A percentile compares a stretch with the other conserved stretches of the same genome.
Evolutionary conservation across 2,888 invertebrate genomes (phyloP).

Genomic region (Diadromus collaris): DNA sequence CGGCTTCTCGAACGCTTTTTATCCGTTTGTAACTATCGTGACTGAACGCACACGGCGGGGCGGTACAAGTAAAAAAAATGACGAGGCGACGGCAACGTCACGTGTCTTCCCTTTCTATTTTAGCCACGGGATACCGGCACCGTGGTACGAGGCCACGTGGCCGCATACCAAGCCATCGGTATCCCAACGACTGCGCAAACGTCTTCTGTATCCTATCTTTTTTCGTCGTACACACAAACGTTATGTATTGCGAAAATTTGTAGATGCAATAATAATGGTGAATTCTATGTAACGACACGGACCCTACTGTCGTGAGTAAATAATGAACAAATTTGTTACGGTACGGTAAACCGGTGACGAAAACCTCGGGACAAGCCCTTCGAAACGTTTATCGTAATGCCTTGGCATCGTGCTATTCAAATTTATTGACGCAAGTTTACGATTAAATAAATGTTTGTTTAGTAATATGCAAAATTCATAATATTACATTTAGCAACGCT

Average conservation of each 20-base stretch:
- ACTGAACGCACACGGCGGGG: slow-evolving; percentile 42
- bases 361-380: neutral
- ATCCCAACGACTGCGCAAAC: slow-evolving; percentile 33
- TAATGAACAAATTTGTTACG: slow-evolving; percentile 24
- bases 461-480: too few relatives aligned
- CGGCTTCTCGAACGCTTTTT: slow-evolving; percentile 52
- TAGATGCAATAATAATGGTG: slow-evolving; percentile 11
- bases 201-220: neutral
- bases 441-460: too few relatives aligned
- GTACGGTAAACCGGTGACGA: slow-evolving; percentile 1
- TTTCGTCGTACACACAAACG: neutral
- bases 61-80: slow-evolving; percentile 22
- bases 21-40: slow-evolving; percentile 64
- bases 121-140: slow-evolving; percentile 72
- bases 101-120: slow-evolving; percentile 73
- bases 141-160: slow-evolving; percentile 53
- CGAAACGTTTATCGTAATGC: neutral
- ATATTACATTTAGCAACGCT: too few relatives aligned
- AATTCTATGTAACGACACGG: slow-evolving; percentile 12
- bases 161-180: slow-evolving; percentile 44
- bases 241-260: neutral
- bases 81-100: slow-evolving; percentile 61
- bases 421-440: neutral
- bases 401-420: neutral
- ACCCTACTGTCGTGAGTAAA: slow-evolving; percentile 15